Evolutionary conservation across 1,140 invertebrate genomes (phyloP), one percentile per base, ranked within the genome.

Genomic region (Spodoptera litura): DNA sequence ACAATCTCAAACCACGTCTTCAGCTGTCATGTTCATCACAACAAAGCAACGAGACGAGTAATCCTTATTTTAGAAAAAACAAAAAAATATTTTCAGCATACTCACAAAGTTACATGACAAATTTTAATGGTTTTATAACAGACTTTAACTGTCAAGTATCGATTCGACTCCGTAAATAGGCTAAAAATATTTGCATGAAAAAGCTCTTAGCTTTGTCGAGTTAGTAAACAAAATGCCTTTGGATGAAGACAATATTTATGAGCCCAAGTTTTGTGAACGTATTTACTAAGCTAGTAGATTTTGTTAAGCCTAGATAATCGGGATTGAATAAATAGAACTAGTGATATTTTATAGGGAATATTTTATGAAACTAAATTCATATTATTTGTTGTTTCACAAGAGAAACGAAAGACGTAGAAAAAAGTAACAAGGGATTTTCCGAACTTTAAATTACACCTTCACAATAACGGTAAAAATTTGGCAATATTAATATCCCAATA

Each of bases 171-270:
- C 56, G 56, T 74, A 79, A 79, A 79, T 79, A 79, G 62, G 78
- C 78, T 79, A 79, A 79, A 78, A 74, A 79, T 79, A 79, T 79
- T 79, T 79, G 78, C 78, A 79, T 79, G 78, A 74, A 79, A 79
- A 79, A 79, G 78, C 78, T 79, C 78, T 79, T 72, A 78, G 77
- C 77, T 71, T 53, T 49, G 25, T 20, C 49, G 62, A 79, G 78
- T 74, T 74, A 79, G 78, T 79, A 73, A 79, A 79, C 78, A 79
- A 79, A 77, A 74, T 79, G 78, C 70, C 61, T 79, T 79, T 68
- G 31, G 71, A 79, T 74, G 61, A 68, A 79, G 70, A 52, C 66
- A 31, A 72, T 78, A 66, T 71, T 74, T 66, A 55, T 56, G 61
- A 64, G 58, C 35, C 13, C 66, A 79, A 79, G 70, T 79, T 74